phyloP scores from a whole-genome alignment of 2,888 invertebrate species.

The Odontothrips loti region DNA sequence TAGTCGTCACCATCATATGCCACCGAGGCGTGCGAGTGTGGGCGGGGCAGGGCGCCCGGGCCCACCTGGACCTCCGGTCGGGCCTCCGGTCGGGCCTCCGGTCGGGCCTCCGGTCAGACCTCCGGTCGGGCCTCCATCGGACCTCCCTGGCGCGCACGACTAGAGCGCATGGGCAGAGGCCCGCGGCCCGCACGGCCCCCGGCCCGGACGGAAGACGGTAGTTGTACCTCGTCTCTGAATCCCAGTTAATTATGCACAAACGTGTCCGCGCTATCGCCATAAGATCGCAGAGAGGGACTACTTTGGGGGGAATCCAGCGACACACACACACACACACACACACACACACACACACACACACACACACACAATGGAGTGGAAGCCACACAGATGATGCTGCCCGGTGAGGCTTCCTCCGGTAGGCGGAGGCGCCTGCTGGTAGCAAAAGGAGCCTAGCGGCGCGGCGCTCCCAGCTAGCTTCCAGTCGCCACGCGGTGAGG shows the following conservation, averaged over 20 bases:
- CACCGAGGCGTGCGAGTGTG: too few species aligned
- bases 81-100: too few species aligned
- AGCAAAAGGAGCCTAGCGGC: neutral
- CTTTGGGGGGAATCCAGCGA: neutral
- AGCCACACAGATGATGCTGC: neutral
- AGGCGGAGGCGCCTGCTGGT: too few species aligned
- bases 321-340: neutral
- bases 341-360: neutral
- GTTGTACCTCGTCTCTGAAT: neutral
- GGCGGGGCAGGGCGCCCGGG: neutral
- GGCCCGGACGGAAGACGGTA: neutral
- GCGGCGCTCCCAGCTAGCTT: neutral
- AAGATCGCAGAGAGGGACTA: neutral
- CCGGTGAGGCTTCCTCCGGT: too few species aligned
- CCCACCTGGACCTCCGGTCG: too few species aligned
- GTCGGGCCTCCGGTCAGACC: too few species aligned
- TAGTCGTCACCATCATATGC: too few species aligned
- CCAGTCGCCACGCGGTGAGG: neutral
- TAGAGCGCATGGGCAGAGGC: neutral
- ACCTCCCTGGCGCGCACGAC: too few species aligned
- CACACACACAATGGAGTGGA: neutral
- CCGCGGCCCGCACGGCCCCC: neutral
- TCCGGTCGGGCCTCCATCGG: too few species aligned
- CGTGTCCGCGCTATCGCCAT: neutral
- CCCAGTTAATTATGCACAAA: constrained; percentile 7